A percentile compares a stretch with the other conserved stretches of the same genome.
Evolutionary conservation across 2,888 invertebrate species (phyloP).

Genomic region (Drosophila paracracens): DNA sequence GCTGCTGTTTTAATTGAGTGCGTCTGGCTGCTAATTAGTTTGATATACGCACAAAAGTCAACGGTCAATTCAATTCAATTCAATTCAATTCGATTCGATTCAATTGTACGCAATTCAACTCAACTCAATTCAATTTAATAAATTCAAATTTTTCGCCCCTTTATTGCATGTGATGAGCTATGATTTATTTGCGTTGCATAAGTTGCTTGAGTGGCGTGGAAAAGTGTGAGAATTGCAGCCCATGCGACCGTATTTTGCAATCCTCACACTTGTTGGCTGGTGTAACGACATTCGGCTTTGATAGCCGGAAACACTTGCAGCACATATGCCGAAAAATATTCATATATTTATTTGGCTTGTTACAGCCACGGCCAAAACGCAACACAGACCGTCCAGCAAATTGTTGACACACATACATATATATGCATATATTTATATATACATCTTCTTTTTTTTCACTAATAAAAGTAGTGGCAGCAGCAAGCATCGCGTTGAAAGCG

Average conservation of each 20-base stretch:
- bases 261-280: constrained; percentile 15
- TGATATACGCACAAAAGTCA: constrained; percentile 56
- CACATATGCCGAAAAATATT: constrained; percentile 28
- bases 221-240: constrained; percentile 37
- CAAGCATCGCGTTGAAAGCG: constrained; percentile 45
- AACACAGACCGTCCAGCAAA: constrained; percentile 44
- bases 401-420: constrained; percentile 41
- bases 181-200: constrained; percentile 57
- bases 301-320: constrained; percentile 52
- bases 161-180: constrained; percentile 12
- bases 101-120: constrained; percentile 7
- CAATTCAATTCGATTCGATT: constrained; percentile 22
- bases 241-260: constrained; percentile 15
- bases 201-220: constrained; percentile 35
- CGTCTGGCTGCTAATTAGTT: constrained; percentile 57
- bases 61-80: constrained; percentile 40
- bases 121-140: constrained; percentile 37
- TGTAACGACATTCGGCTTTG: constrained; percentile 20
- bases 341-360: constrained; percentile 36
- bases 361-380: constrained; percentile 13
- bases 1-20: constrained; percentile 49
- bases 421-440: background rate
- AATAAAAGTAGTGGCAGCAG: constrained; percentile 2
- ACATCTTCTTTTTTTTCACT: background rate
- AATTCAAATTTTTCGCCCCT: constrained; percentile 25